Base-by-base conservation (phyloP, 2,888 invertebrate genomes). In the Agonum fuliginosum region DNA sequence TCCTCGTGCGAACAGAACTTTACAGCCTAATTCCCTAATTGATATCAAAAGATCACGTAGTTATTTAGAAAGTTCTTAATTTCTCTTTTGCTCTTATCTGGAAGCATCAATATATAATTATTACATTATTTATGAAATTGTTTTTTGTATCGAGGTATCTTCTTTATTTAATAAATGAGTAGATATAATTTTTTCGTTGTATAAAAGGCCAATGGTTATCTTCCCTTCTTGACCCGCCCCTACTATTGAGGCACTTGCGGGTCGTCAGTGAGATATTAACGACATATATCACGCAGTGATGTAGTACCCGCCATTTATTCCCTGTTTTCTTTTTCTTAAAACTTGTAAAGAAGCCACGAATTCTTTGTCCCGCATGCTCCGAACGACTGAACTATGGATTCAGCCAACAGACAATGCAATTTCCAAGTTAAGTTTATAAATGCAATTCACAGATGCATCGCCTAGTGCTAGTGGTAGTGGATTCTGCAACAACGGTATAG, bases 231-330 rank as follows among this genome's bases (percentile, higher is more conserved):
- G 41, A 41, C 27, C 30, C 58, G 27, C 14, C 19, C 8, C 30
- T 27, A 30, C 30, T 62, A 62, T 54, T 24, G 54, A 54, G 54
- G 37, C 54, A 58, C 58, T 37, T 74, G 58, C 41, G 37, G 17
- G 30, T 17, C 65, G 74, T 65, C 75, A 67, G 48, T 34, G 67
- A 67, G 65, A 75, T 75, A 75, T 75, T 75, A 75, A 75, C 75
- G 43, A 67, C 41, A 75, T 75, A 75, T 51, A 75, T 75, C 75
- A 75, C 75, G 51, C 37, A 67, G 51, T 75, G 67, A 75, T 67
- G 51, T 51, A 67, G 51, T 75, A 51, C 51, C 51, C 37, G 30
- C 75, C 75, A 75, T 62, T 74, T 74, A 62, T 74, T 34, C 48
- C 22, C 37, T 74, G 72, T 62, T 41, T 74, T 74, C 62, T 58